Evolutionary conservation across 2,888 invertebrate species (phyloP), one percentile per base, ranked within the genome.

Genomic region (Athetis lepigone): DNA sequence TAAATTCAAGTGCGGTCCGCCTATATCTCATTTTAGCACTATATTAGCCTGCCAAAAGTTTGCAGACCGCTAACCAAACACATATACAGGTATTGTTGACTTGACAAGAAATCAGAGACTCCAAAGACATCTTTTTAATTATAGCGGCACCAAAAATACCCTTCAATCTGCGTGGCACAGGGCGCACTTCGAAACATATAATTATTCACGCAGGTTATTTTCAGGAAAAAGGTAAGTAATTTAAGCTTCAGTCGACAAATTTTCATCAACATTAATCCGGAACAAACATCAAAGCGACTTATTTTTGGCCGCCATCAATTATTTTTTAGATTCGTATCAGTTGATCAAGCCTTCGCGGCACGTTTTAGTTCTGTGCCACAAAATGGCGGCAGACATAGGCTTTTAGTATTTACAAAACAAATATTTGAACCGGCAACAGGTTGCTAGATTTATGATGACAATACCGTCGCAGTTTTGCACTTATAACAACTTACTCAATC

Each of bases 241-340:
- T 45, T 16, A 27, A 37, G 5, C 18, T 7, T 45, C 1, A 29
- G 9, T 37, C 16, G 29, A 68, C 58, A 37, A 7, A 16, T 45
- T 56, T 67, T 55, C 19, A 39, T 68, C 23, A 37, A 63, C 23
- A 23, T 57, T 58, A 18, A 37, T 23, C 8, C n/a, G 8, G 13
- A 19, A 7, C 19, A 19, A 37, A 42, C 19, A 68, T 63, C 43
- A 63, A 68, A 57, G 43, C 8, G 16, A 11, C 2, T 16, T 33
- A 33, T 68, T 37, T 45, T 68, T 68, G 43, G 21, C 18, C 21
- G 18, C 1, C 36, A 8, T 23, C 57, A 33, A 61, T 27, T 45
- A 29, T 56, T 67, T 55, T 63, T 55, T 21, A 27, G n/a, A 67
- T 23, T 2, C 16, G 0, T 16, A 42, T 36, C 19, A n/a, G 4